Evolutionary conservation across 2,797 vertebrate species (phyloP).

Genomic region (Sebastes umbrosus): DNA sequence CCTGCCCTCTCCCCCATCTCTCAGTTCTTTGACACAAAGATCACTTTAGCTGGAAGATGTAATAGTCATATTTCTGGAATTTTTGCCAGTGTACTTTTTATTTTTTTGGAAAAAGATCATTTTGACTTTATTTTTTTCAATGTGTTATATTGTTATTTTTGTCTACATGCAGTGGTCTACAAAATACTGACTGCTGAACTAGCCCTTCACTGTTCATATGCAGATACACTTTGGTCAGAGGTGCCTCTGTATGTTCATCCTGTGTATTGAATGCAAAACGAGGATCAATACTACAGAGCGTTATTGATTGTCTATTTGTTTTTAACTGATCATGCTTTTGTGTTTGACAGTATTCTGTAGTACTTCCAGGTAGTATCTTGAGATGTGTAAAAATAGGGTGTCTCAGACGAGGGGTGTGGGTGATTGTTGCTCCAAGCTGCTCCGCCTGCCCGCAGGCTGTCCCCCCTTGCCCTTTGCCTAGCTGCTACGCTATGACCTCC

Average conservation of each 20-base stretch:
- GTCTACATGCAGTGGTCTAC: constrained; percentile 77
- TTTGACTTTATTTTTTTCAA: constrained; percentile 46
- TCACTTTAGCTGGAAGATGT: constrained; percentile 84
- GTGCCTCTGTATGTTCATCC: constrained; percentile 80
- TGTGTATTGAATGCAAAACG: constrained; percentile 81
- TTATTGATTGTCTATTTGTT: constrained; percentile 77
- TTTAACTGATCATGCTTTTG: constrained; percentile 74
- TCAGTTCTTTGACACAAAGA: constrained; percentile 79
- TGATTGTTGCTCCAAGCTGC: constrained; percentile 77
- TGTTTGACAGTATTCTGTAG: constrained; percentile 79
- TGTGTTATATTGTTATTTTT: constrained; percentile 58
- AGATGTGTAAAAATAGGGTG: constrained; percentile 60
- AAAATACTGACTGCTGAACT: constrained; percentile 74
- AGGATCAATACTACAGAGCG: constrained; percentile 79
- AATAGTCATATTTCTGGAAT: constrained; percentile 81
- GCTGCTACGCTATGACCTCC: constrained; percentile 78
- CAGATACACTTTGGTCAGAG: constrained; percentile 83
- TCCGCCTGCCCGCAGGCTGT: constrained; percentile 72
- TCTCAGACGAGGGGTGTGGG: constrained; percentile 66
- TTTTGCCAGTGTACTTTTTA: constrained; percentile 75
- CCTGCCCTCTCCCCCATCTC: constrained; percentile 53
- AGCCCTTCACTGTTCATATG: constrained; percentile 82
- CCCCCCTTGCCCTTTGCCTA: constrained; percentile 72
- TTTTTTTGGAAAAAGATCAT: constrained; percentile 43
- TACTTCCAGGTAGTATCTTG: constrained; percentile 79